Conservation (phyloP, 2,888 invertebrate genomes). For the Orthosia gracilis region DNA sequence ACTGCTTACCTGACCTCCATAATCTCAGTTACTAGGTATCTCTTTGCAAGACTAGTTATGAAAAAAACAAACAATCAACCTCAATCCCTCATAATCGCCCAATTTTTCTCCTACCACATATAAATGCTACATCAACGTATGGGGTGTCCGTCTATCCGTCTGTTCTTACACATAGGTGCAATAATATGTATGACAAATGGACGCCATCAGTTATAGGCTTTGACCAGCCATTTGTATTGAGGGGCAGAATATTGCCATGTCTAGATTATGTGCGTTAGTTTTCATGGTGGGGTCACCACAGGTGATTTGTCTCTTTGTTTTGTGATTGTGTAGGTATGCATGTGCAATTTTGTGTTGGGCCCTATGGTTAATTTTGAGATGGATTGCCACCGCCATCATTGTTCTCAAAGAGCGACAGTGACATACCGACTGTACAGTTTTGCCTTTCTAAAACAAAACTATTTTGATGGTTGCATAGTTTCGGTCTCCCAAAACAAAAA, state of each 20-base stretch:
- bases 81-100: constrained; percentile 5
- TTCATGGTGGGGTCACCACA: constrained; percentile 27
- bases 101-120: constrained; percentile 20
- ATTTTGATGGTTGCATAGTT: neutral
- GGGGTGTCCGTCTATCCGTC: constrained; percentile 10
- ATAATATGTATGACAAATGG: constrained; percentile 58
- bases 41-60: too few relatives aligned
- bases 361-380: neutral
- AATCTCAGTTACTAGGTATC: too few relatives aligned
- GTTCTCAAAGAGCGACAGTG: neutral
- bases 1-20: too few relatives aligned
- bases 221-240: constrained; percentile 56
- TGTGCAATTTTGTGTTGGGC: neutral
- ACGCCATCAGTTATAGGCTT: constrained; percentile 49
- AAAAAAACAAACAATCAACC: neutral
- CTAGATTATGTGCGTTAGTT: constrained; percentile 62
- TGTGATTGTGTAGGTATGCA: neutral
- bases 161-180: constrained; percentile 45
- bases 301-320: constrained; percentile 33
- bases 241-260: constrained; percentile 56
- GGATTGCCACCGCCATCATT: neutral
- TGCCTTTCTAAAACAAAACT: neutral
- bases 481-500: too few relatives aligned
- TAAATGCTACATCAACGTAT: constrained; percentile 9
- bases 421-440: too few relatives aligned